Evolutionary conservation across 2,888 invertebrate species (phyloP), one percentile per base, ranked within the genome.

Genomic region (Nomada goodeniana): DNA sequence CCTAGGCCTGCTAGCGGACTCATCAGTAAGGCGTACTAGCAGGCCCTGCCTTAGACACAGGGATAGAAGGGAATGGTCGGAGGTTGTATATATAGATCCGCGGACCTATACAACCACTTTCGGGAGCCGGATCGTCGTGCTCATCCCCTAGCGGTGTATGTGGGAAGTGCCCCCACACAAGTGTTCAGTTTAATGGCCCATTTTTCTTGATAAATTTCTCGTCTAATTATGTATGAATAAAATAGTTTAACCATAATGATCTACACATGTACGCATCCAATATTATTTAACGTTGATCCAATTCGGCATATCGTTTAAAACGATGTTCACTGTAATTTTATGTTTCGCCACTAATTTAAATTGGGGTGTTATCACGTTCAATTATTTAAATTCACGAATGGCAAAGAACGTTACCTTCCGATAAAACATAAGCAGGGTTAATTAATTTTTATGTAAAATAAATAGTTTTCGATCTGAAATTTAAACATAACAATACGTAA

Each of bases 371-470:
- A 47, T 50, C 44, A 53, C 2, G n/a, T n/a, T 4, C 42, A 29
- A 75, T 61, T 68, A 68, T 42, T 53, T 61, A 68, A 68, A 23
- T 2, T 36, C 10, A 13, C 18, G n/a, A 55, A 55, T 29, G 1
- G 9, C 13, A 0, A 18, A 26, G 15, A 70, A 47, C 29, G n/a
- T 18, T 10, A 36, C 29, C 47, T 29, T 0, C 4, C 13, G 11
- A 67, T 55, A n/a, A 36, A 44, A 52, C 15, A 10, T 11, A 71
- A n/a, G n/a, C 55, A 7, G 7, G 18, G 55, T 76, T 53, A 29
- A 29, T 23, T 36, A 2, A 13, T 53, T 61, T 0, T 60, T 44
- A 44, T 47, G 5, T 1, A 47, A 64, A 50, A 70, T 1, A 47
- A 4, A 7, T 42, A 50, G 2, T 18, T 3, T 11, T n/a, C n/a